Evolutionary conservation across 2,888 invertebrate species (phyloP), one percentile per base, ranked within the genome.

Genomic region (Perithous albicinctus): DNA sequence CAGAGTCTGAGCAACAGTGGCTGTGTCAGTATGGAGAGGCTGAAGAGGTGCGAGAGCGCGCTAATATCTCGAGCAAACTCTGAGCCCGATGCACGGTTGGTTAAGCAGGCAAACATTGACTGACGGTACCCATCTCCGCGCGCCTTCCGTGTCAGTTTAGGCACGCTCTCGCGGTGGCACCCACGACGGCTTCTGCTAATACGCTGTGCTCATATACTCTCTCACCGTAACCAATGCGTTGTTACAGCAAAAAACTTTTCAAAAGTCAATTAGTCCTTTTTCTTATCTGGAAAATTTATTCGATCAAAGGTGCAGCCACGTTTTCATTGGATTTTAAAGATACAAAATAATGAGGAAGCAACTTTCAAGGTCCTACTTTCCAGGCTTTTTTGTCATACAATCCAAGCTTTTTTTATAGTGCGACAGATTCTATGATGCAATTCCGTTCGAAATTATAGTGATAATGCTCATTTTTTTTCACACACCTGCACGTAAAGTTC

Each of bases 71-170:
- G 87, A 79, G 87, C 87, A 89, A 90, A 90, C 89, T 88, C 85
- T 82, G 84, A 72, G 73, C 73, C 84, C 86, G 85, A 77, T 83
- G 76, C 80, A 89, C 89, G 89, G 87, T 90, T 90, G 91, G 89
- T 91, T 90, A 89, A 88, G 87, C 88, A 86, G 74, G 90, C 89
- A 90, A 91, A 91, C 90, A 91, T 89, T 90, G 88, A 89, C 91
- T 89, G 87, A 88, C 84, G 85, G 84, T 84, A 85, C 85, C 85
- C 84, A 84, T 86, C 84, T 76, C 72, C 76, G 76, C 82, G 83
- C 85, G 84, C 82, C 81, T 82, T 80, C 78, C 85, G 80, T 81
- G 85, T 83, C 84, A 81, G 80, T 85, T 85, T 73, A 80, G 83
- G 73, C 69, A 69, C 75, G 61, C 59, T 84, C 78, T 75, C 82